A percentile compares a stretch with the other conserved stretches of the same genome.
Evolutionary conservation across 2,888 invertebrate genomes (phyloP).

Genomic region (Gibbula magus): DNA sequence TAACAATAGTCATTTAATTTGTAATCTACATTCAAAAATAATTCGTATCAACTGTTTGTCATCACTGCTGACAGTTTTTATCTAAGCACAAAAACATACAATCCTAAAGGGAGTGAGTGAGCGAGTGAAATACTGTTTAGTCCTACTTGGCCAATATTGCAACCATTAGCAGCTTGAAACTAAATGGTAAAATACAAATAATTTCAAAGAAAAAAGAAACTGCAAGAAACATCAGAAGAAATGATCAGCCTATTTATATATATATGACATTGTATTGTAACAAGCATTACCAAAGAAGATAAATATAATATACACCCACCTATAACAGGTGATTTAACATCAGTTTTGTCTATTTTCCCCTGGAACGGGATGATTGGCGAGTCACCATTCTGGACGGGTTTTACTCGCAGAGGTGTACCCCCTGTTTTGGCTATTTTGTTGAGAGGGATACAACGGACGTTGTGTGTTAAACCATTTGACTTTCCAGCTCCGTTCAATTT

Average conservation of each 20-base stretch:
- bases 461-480: background rate
- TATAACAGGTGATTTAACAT: background rate
- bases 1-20: background rate
- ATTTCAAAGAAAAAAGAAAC: too few species aligned
- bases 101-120: background rate
- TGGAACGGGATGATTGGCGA: slow-evolving; percentile 37
- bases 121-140: too few species aligned
- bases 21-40: background rate
- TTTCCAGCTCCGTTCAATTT: background rate
- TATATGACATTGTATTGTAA: too few species aligned
- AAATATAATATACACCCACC: background rate
- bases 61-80: background rate
- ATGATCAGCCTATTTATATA: too few species aligned
- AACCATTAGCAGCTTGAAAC: too few species aligned
- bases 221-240: too few species aligned
- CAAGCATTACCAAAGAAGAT: background rate
- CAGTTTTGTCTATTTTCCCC: slow-evolving; percentile 15
- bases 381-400: background rate
- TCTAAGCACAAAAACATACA: background rate
- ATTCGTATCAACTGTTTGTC: background rate
- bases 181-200: too few species aligned
- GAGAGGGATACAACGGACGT: background rate
- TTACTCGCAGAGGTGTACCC: background rate
- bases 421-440: background rate
- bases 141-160: too few species aligned